Conservation (phyloP, 2,113 vertebrate species). For the Nesoenas mayeri region DNA sequence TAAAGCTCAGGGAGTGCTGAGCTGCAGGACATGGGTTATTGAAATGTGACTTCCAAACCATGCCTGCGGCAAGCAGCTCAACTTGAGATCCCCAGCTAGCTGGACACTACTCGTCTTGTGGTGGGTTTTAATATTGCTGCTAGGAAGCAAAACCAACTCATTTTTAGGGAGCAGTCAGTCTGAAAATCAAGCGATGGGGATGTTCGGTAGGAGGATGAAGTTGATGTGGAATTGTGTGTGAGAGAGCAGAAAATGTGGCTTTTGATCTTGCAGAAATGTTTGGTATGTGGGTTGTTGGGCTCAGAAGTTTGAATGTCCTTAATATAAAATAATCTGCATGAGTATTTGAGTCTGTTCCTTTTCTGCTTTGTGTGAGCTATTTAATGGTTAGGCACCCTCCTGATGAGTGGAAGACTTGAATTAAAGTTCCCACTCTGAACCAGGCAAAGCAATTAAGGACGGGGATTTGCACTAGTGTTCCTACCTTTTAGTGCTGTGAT, state of each 20-base stretch:
- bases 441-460: conserved; percentile 27
- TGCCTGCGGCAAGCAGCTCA: neutral
- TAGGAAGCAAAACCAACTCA: neutral
- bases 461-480: neutral
- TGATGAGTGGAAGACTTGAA: neutral
- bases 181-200: neutral
- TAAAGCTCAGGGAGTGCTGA: neutral
- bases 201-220: conserved; percentile 1
- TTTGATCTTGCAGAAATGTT: conserved; percentile 49
- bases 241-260: conserved; percentile 18
- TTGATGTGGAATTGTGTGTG: conserved; percentile 28
- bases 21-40: neutral
- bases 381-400: conserved; percentile 35
- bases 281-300: conserved; percentile 45
- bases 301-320: conserved; percentile 26
- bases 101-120: neutral
- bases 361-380: conserved; percentile 21
- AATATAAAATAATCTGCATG: conserved; percentile 47
- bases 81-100: neutral
- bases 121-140: neutral
- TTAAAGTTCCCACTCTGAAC: neutral
- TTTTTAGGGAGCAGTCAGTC: neutral
- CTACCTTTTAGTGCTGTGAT: neutral
- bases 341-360: conserved; percentile 33
- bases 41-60: neutral